Evolutionary conservation across 2,888 invertebrate species (phyloP), one percentile per base, ranked within the genome.

Genomic region (Eulithis testata): DNA sequence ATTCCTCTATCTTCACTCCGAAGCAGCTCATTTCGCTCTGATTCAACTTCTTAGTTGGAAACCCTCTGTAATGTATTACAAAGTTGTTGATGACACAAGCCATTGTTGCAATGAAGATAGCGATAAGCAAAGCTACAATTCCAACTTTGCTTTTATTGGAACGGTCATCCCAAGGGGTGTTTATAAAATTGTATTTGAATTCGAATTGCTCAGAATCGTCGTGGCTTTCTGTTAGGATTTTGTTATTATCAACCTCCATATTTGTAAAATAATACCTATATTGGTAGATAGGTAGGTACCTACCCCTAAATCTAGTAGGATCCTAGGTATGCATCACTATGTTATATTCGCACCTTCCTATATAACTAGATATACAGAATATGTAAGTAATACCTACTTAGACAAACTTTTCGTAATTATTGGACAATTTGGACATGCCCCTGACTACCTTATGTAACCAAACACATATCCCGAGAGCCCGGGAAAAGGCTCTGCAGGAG

Each of bases 161-260:
- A 11, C 91, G 82, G 60, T 89, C 87, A 60, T 91, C 91, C 91
- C 91, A 92, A 11, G 91, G 91, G 14, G 63, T 81, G 62, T 82
- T 84, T 43, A 91, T 76, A 71, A 91, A 91, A 78, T 88, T 86
- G 69, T 81, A 87, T 66, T 76, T 74, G 67, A 82, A 90, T 65
- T 84, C 80, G 61, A 82, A 76, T 60, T 82, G 74, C 60, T 83
- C 79, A 5, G 65, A 65, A 21, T 79, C 74, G n/a, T 67, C 70
- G 12, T 73, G 68, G 27, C 75, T 81, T 36, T 82, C 83, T 51
- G n/a, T n/a, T n/a, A 76, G 68, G 66, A 82, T 79, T 82, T 82
- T 84, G 66, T 89, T 87, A 59, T 64, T 69, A 50, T 81, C 78
- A 11, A 68, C 77, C 61, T 81, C 82, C 77, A 82, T 83, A 27